Conservation (phyloP, 2,888 invertebrate species). For the Mythimna loreyi region DNA sequence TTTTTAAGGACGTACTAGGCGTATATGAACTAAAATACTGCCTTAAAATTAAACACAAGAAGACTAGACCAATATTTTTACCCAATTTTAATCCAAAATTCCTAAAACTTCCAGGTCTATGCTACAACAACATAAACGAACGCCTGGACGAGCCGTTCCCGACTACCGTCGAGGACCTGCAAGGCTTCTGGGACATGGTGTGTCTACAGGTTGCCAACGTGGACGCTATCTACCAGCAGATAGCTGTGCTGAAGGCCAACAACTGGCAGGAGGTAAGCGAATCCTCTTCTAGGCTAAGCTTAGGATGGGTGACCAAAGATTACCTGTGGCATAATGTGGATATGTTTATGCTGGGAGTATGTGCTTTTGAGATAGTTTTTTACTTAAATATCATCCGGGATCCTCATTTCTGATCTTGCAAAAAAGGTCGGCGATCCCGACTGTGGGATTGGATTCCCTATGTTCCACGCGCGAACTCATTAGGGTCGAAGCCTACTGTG, state of each 20-base stretch:
- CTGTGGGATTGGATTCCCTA: too few relatives aligned
- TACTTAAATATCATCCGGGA: too few relatives aligned
- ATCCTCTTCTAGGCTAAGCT: background rate
- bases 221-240: constrained; percentile 94
- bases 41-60: too few relatives aligned
- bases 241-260: constrained; percentile 91
- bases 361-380: too few relatives aligned
- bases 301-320: background rate
- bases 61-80: background rate
- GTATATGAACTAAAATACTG: too few relatives aligned
- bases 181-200: constrained; percentile 99
- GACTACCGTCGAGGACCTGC: constrained; percentile 97
- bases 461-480: too few relatives aligned
- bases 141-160: constrained; percentile 95
- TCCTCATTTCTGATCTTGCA: too few relatives aligned
- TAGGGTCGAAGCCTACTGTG: too few relatives aligned
- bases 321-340: constrained; percentile 92
- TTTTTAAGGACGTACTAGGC: too few relatives aligned
- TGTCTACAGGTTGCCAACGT: constrained; percentile 97
- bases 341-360: too few relatives aligned
- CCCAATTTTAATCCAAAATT: background rate
- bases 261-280: constrained; percentile 92
- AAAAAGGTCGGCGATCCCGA: too few relatives aligned
- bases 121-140: constrained; percentile 92
- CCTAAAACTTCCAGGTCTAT: constrained; percentile 88